Evolutionary conservation across 2,113 vertebrate genomes (phyloP).

Genomic region (Hypanus sabinus): DNA sequence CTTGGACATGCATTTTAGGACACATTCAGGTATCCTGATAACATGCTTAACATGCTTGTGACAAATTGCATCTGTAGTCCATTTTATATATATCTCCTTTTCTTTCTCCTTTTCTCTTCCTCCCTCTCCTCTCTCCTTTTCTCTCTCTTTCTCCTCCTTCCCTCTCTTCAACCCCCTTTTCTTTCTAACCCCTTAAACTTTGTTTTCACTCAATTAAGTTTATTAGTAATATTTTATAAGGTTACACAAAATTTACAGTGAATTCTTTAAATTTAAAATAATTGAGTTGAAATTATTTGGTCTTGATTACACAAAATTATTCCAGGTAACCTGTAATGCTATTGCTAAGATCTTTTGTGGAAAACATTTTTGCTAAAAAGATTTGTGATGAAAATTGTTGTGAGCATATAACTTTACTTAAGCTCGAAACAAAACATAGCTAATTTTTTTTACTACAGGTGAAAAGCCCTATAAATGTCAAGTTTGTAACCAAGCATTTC

Average conservation of each 20-base stretch:
- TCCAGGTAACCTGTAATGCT: background rate
- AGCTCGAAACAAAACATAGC: background rate
- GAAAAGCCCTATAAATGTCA: conserved; percentile 93
- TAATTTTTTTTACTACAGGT: conserved; percentile 55
- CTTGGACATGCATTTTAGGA: conserved; percentile 96
- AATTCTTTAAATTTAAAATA: background rate
- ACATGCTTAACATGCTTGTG: background rate
- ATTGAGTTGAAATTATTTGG: background rate
- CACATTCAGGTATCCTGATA: conserved; percentile 77
- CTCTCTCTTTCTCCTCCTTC: too few species aligned
- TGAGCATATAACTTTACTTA: background rate
- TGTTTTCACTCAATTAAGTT: background rate
- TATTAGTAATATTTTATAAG: background rate
- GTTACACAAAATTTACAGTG: background rate
- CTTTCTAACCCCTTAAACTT: too few species aligned
- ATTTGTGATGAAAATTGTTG: background rate
- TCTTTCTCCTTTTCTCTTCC: too few species aligned
- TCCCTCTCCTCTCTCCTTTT: background rate
- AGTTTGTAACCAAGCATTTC: conserved; percentile 86
- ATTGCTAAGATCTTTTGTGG: background rate
- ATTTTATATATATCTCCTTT: background rate
- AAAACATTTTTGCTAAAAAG: background rate
- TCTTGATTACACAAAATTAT: background rate
- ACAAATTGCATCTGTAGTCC: background rate
- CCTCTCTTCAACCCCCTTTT: too few species aligned